Evolutionary conservation across 2,113 vertebrate genomes (phyloP), one percentile per base, ranked within the genome.

Genomic region (Halcyon senegalensis): DNA sequence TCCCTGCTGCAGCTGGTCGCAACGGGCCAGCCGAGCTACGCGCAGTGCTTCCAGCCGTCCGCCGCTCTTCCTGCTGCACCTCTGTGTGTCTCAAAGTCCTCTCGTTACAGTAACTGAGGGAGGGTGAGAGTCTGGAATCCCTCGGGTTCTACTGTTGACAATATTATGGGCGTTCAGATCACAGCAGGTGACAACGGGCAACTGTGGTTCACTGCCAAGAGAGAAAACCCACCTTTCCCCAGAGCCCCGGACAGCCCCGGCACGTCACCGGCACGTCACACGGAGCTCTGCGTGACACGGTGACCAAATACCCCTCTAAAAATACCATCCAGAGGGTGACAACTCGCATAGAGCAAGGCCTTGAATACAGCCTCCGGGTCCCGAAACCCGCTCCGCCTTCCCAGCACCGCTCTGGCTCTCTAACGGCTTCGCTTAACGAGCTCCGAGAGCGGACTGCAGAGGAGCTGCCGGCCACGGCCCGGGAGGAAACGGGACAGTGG

Each of bases 211-310:
- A 48, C n/a, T 2, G 4, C 30, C 55, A n/a, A 31, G 37, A 28
- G 50, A 48, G 35, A 43, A 43, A 48, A 77, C 9, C 4, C 17
- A 35, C 13, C 50, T 33, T 41, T n/a, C 51, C 72, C 53, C 24
- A 13, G 60, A 50, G 75, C 24, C 3, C 18, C 7, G 13, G 64
- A 9, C 30, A 69, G 75, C 39, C 75, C 48, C 62, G 18, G 51
- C 30, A 9, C 39, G 17, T 8, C 69, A 8, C 6, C 50, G 4
- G 16, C 0, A 3, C 20, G 2, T 35, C 35, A 35, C 2, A 24
- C 5, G 18, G 5, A 75, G 60, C 27, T 12, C 58, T 66, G 3
- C 9, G 2, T 5, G 35, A 30, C 50, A 28, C 18, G 21, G 77
- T 2, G n/a, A 39, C 9, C 53, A 23, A 67, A 76, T 0, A 30